Conservation (phyloP, 1,140 invertebrate genomes). For the Oscheius sp. region DNA sequence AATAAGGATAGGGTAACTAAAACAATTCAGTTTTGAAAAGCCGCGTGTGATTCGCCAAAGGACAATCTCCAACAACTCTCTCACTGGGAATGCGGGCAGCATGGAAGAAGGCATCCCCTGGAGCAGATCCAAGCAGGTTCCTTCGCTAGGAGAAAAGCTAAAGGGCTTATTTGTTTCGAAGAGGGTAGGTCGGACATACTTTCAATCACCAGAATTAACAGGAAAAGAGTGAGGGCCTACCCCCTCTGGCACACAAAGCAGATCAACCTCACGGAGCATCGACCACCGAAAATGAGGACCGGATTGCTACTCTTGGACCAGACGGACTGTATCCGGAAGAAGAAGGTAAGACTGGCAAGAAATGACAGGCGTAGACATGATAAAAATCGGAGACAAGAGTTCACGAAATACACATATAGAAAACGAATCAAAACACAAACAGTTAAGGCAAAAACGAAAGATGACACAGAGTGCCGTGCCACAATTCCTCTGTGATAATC, state of each 20-base stretch:
- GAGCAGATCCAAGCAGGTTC: neutral
- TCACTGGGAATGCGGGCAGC: too few species aligned
- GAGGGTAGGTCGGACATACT: neutral
- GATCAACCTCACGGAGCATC: too few species aligned
- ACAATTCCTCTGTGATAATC: too few species aligned
- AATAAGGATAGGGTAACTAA: too few species aligned
- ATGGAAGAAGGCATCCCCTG: too few species aligned
- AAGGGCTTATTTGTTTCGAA: neutral
- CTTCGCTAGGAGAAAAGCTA: neutral
- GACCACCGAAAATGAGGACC: neutral
- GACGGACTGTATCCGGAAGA: neutral
- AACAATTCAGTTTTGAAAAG: too few species aligned
- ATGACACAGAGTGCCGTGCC: too few species aligned
- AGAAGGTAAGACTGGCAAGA: neutral
- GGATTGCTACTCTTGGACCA: neutral
- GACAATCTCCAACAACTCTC: too few species aligned
- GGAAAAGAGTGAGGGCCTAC: neutral
- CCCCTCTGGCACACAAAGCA: neutral
- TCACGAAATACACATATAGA: too few species aligned
- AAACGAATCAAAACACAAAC: too few species aligned
- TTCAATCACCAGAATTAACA: neutral
- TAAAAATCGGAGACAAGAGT: neutral
- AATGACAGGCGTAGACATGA: neutral
- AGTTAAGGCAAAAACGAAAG: too few species aligned
- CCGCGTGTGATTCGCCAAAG: too few species aligned